A percentile compares a stretch with the other conserved stretches of the same genome.
phyloP scores from a whole-genome alignment of 2,888 invertebrate genomes.

The Epinotia ramella region DNA sequence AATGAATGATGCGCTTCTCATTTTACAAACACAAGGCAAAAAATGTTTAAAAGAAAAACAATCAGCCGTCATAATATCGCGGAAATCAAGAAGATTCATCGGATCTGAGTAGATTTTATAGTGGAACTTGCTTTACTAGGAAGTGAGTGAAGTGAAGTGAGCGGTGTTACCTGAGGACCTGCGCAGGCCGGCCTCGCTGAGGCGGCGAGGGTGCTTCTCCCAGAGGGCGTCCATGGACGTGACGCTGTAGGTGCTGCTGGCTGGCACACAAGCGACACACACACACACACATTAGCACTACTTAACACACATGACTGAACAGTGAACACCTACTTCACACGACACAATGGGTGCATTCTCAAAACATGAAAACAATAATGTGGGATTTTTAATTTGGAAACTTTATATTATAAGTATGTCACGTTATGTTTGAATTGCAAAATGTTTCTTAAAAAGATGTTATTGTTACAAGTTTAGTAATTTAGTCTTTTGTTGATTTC shows the following conservation, averaged over 20 bases:
- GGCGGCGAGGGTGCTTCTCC: slow-evolving; percentile 89
- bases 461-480: slow-evolving; percentile 38
- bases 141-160: slow-evolving; percentile 49
- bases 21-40: slow-evolving; percentile 1
- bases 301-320: slow-evolving; percentile 60
- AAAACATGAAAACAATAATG: slow-evolving; percentile 39
- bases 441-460: slow-evolving; percentile 32
- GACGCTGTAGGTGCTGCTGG: slow-evolving; percentile 85
- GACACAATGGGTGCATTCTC: slow-evolving; percentile 41
- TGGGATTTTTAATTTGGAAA: slow-evolving; percentile 32
- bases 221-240: slow-evolving; percentile 90
- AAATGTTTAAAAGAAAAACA: not conserved
- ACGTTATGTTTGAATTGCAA: slow-evolving; percentile 37
- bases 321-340: slow-evolving; percentile 45
- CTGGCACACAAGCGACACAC: slow-evolving; percentile 81
- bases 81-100: not conserved
- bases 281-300: slow-evolving; percentile 81
- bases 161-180: slow-evolving; percentile 89
- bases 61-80: not conserved
- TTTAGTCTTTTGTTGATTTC: slow-evolving; percentile 42
- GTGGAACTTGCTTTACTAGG: slow-evolving; percentile 23
- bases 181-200: slow-evolving; percentile 91
- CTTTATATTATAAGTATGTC: slow-evolving; percentile 16
- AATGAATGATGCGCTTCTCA: not conserved
- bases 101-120: slow-evolving; percentile 48